A percentile compares a stretch with the other conserved stretches of the same genome.
phyloP scores from a whole-genome alignment of 2,113 vertebrate species.

The Bambusicola thoracicus region DNA sequence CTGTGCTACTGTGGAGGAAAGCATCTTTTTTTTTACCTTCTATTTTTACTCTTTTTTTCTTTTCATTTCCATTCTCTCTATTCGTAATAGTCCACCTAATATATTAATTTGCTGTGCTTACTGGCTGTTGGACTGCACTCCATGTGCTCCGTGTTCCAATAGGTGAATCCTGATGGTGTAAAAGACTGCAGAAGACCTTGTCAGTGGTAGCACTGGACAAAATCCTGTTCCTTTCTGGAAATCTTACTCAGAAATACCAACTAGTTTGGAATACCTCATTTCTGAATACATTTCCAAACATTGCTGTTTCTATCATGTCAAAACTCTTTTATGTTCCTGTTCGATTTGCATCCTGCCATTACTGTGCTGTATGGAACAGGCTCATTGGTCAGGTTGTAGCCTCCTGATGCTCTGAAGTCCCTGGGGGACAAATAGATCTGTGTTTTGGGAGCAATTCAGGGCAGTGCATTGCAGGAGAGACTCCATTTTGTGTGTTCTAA shows the following conservation, averaged over 20 bases:
- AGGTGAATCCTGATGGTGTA: not conserved
- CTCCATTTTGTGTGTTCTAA: not conserved
- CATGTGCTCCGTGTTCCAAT: not conserved
- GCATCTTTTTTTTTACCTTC: not conserved
- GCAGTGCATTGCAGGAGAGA: not conserved
- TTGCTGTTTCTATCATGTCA: not conserved
- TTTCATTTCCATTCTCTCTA: not conserved
- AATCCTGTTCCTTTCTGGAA: not conserved
- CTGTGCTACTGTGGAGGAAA: not conserved
- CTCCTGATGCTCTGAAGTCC: not conserved
- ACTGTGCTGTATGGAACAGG: not conserved
- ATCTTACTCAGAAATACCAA: not conserved
- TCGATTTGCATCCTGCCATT: not conserved
- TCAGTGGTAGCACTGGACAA: not conserved
- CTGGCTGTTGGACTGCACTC: not conserved
- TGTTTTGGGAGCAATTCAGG: rapidly evolving
- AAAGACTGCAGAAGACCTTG: not conserved
- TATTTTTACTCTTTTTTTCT: not conserved
- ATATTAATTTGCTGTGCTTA: not conserved
- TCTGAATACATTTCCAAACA: not conserved
- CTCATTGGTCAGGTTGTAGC: not conserved
- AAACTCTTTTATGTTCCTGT: not conserved
- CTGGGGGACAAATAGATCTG: not conserved
- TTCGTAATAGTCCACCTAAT: not conserved
- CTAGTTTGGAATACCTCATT: not conserved